These are phyloP conservation scores for Gymnoscopelus braueri DNA, from an alignment of 2,797 vertebrate genomes.

Conservation along the genomic window DNA sequence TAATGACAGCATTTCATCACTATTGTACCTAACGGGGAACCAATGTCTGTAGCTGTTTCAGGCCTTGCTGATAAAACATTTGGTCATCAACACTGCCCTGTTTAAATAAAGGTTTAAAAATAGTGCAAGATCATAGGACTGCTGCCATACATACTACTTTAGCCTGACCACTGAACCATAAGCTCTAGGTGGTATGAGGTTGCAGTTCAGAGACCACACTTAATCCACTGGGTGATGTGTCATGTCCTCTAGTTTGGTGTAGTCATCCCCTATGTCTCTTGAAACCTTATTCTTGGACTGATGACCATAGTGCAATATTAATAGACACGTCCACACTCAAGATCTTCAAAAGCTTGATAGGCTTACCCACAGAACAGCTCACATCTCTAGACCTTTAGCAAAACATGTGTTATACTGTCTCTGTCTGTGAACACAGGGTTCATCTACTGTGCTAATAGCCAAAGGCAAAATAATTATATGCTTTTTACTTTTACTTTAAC, in stretches of 20 bases:
- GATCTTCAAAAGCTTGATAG: background rate
- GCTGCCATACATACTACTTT: slow-evolving; percentile 16
- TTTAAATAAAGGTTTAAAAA: slow-evolving; percentile 10
- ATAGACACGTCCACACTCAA: slow-evolving; percentile 1
- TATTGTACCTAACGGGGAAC: background rate
- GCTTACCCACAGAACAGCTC: slow-evolving; percentile 1
- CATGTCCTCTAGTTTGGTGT: slow-evolving; percentile 22
- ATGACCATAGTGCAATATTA: slow-evolving; percentile 27
- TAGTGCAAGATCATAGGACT: slow-evolving; percentile 12
- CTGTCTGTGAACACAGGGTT: no score
- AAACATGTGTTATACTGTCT: no score
- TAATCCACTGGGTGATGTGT: slow-evolving; percentile 42
- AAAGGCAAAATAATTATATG: no score
- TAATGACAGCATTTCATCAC: no score
- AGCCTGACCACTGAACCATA: slow-evolving; percentile 30
- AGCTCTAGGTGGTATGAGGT: slow-evolving; percentile 24
- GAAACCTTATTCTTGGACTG: slow-evolving; percentile 50
- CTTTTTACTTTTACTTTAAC: no score
- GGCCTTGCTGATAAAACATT: no score
- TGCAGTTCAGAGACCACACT: slow-evolving; percentile 33
- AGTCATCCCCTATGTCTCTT: slow-evolving; percentile 32
- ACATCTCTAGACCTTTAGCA: no score
- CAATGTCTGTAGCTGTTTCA: no score
- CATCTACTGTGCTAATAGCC: no score
- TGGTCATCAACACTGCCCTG: background rate